phyloP scores from a whole-genome alignment of 2,888 invertebrate species.

The Microchrysa polita region DNA sequence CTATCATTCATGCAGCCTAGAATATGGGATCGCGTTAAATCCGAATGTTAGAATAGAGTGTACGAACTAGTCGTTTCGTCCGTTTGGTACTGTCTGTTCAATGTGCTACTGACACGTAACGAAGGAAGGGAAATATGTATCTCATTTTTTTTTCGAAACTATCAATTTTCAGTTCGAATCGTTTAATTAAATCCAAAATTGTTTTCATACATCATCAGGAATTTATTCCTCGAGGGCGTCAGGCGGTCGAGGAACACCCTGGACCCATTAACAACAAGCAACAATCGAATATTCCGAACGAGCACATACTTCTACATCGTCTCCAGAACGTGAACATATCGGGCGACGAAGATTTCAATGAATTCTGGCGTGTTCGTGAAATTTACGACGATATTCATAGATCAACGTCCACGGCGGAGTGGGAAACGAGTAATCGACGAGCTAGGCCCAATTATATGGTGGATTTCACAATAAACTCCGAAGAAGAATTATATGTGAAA shows the following conservation, averaged over 20 bases:
- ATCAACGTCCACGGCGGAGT: constrained; percentile 37
- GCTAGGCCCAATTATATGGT: constrained; percentile 57
- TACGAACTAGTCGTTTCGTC: too few relatives aligned
- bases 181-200: too few relatives aligned
- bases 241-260: constrained; percentile 80
- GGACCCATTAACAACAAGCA: constrained; percentile 70
- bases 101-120: too few relatives aligned
- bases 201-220: constrained; percentile 67
- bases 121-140: too few relatives aligned
- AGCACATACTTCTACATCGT: constrained; percentile 75
- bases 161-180: too few relatives aligned
- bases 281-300: constrained; percentile 65
- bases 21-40: too few relatives aligned
- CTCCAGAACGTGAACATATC: constrained; percentile 81
- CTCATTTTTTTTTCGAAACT: too few relatives aligned
- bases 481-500: constrained; percentile 89
- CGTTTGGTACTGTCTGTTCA: too few relatives aligned
- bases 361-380: constrained; percentile 70
- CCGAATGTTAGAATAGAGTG: too few relatives aligned
- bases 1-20: too few relatives aligned
- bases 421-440: constrained; percentile 40
- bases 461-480: constrained; percentile 66
- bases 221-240: constrained; percentile 88
- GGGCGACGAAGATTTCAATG: constrained; percentile 66
- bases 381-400: constrained; percentile 67